Evolutionary conservation across 2,113 vertebrate genomes (phyloP).

Genomic region (Vulpes lagopus): DNA sequence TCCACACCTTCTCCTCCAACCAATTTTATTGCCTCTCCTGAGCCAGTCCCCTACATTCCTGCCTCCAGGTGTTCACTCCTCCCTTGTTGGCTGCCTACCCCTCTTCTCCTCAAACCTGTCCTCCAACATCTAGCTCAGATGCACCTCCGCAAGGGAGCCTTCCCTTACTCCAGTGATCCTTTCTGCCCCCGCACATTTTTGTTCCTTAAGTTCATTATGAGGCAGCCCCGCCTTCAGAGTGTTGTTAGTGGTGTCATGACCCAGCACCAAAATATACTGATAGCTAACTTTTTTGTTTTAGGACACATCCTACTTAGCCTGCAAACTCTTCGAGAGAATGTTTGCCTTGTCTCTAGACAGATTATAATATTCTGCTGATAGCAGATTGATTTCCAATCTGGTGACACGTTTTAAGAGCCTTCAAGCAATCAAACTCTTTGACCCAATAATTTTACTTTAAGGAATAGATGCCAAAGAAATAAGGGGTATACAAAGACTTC

Average conservation of each 20-base stretch:
- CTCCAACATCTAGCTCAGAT: background rate
- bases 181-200: background rate
- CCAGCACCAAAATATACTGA: background rate
- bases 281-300: constrained; percentile 26
- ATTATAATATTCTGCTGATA: background rate
- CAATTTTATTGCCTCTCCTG: background rate
- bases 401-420: background rate
- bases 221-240: background rate
- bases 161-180: background rate
- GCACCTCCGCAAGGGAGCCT: background rate
- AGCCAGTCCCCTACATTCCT: background rate
- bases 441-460: background rate
- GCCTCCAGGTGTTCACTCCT: background rate
- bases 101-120: background rate
- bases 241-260: background rate
- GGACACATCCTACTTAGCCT: background rate
- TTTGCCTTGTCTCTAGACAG: constrained; percentile 33
- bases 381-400: background rate
- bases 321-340: background rate
- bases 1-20: background rate
- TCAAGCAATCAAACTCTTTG: background rate
- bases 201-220: background rate
- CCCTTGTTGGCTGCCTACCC: background rate
- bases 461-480: background rate
- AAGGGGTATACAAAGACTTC: background rate